These are phyloP conservation scores for Sesamia inferens DNA, from an alignment of 2,888 invertebrate genomes.

Conservation along the genomic window DNA sequence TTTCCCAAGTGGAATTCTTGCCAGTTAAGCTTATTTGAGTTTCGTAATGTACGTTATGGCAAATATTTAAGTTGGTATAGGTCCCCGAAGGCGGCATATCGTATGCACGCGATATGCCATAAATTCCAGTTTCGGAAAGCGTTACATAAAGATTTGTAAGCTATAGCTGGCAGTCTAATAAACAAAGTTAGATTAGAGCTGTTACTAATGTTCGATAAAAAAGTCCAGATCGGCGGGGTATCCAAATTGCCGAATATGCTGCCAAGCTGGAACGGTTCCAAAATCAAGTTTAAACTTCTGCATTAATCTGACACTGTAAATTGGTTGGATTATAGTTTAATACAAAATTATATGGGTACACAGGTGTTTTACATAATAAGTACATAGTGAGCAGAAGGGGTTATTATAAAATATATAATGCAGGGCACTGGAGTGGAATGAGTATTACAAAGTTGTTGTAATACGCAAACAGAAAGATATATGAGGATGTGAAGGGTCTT, in stretches of 20 bases:
- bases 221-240: conserved; percentile 69
- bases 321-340: conserved; percentile 77
- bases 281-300: conserved; percentile 72
- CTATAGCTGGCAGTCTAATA: conserved; percentile 44
- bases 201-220: conserved; percentile 74
- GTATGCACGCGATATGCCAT: conserved; percentile 34
- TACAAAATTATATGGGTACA: conserved; percentile 66
- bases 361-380: conserved; percentile 56
- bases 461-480: conserved; percentile 33
- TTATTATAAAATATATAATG: conserved; percentile 48
- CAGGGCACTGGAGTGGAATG: conserved; percentile 34
- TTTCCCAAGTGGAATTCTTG: conserved; percentile 56
- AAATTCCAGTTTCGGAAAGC: conserved; percentile 20
- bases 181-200: conserved; percentile 65
- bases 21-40: conserved; percentile 55
- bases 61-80: conserved; percentile 58
- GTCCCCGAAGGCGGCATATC: conserved; percentile 32
- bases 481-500: conserved; percentile 24
- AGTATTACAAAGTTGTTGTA: conserved; percentile 38
- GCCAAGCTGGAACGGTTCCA: conserved; percentile 80
- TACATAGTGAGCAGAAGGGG: conserved; percentile 36
- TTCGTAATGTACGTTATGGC: conserved; percentile 45
- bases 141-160: conserved; percentile 33
- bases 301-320: conserved; percentile 76
- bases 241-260: conserved; percentile 76